phyloP scores from a whole-genome alignment of 2,113 vertebrate species.

The Falcunculus frontatus region DNA sequence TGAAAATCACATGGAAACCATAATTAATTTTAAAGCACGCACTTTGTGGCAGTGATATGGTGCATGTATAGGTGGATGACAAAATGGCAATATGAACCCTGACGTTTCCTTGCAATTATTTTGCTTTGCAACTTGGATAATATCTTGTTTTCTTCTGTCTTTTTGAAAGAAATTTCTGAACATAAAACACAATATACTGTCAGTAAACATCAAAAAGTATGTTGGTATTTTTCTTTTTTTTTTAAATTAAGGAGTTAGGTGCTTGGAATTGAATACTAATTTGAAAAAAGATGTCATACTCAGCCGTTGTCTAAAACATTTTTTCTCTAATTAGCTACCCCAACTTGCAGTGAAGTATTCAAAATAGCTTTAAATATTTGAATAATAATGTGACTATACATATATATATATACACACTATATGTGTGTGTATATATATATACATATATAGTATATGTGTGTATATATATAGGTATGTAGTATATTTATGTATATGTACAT shows the following conservation, averaged over 20 bases:
- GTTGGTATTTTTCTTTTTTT: background rate
- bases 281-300: background rate
- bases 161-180: background rate
- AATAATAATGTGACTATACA: background rate
- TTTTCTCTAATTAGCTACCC: background rate
- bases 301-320: background rate
- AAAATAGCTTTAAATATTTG: background rate
- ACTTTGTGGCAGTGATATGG: background rate
- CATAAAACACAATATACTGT: background rate
- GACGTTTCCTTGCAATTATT: background rate
- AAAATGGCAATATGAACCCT: background rate
- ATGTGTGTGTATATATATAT: background rate
- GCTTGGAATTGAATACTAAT: background rate
- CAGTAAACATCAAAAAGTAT: background rate
- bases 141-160: background rate
- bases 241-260: background rate
- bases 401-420: no score
- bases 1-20: background rate
- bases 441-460: no score
- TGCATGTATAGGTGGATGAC: background rate
- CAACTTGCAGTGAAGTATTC: background rate
- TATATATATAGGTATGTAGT: no score
- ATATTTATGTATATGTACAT: no score
- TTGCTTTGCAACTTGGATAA: background rate
- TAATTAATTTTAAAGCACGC: fast-evolving